These are phyloP conservation scores for Drosophila longiperda DNA, from an alignment of 2,888 invertebrate species.

Conservation along the genomic window DNA sequence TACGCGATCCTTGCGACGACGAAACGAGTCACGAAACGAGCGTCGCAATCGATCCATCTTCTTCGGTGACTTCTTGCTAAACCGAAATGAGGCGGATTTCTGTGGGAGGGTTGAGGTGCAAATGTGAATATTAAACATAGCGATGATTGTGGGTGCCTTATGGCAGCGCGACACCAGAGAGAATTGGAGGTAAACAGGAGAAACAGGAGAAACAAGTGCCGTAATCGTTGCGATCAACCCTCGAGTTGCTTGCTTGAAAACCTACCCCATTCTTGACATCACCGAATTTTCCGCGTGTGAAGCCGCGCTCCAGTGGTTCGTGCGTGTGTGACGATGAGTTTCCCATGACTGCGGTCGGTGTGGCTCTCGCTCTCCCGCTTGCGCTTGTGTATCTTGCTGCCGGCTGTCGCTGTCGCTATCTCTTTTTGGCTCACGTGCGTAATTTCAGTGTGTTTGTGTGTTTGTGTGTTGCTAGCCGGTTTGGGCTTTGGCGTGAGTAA, in stretches of 20 bases:
- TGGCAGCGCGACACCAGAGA: conserved; percentile 1
- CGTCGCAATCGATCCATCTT: conserved; percentile 95
- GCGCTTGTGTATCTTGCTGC: neutral
- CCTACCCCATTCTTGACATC: conserved; percentile 86
- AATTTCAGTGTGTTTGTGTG: neutral
- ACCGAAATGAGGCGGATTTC: conserved; percentile 87
- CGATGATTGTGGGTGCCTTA: conserved; percentile 14
- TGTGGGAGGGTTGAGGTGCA: conserved; percentile 60
- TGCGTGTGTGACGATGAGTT: conserved; percentile 93
- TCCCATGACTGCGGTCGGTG: conserved; percentile 87
- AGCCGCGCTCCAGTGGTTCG: conserved; percentile 91
- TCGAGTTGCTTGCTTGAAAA: conserved; percentile 49
- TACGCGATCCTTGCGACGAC: conserved; percentile 94
- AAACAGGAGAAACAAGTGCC: conserved; percentile 80
- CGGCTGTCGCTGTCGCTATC: neutral
- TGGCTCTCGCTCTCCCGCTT: conserved; percentile 9
- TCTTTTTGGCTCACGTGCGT: neutral
- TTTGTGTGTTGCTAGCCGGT: conserved; percentile 31
- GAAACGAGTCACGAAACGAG: conserved; percentile 97
- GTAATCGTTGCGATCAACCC: conserved; percentile 58
- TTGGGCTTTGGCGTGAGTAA: conserved; percentile 67
- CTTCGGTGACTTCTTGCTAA: conserved; percentile 88
- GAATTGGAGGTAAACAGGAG: conserved; percentile 16
- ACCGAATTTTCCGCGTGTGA: conserved; percentile 85
- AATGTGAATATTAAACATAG: conserved; percentile 2